Evolutionary conservation across 2,888 invertebrate genomes (phyloP), one percentile per base, ranked within the genome.

Genomic region (Tuta absoluta): DNA sequence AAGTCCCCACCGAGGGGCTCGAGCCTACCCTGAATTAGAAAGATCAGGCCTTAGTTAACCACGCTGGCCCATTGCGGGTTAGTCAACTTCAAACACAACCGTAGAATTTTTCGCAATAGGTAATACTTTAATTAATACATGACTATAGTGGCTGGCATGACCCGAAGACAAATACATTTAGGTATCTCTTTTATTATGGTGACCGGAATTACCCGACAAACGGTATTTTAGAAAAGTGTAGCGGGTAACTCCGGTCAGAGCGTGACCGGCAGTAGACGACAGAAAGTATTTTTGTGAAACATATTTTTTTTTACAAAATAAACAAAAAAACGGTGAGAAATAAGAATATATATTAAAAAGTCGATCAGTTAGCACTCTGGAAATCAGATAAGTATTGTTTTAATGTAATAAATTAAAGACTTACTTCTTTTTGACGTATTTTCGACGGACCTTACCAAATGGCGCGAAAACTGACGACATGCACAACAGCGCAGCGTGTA

Each of bases 251-350:
- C 49, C 49, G 49, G 49, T 49, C 49, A n/a, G n/a, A 49, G 21
- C 49, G 4, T 49, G 49, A 49, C 49, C 49, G 49, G 49, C 19
- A 49, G 19, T 49, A 49, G 45, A 14, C 45, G 45, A 45, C 45
- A 7, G 45, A 17, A 45, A n/a, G 45, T 45, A 45, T 17, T 45
- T 8, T 45, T 45, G 45, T 14, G n/a, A 45, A n/a, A n/a, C n/a
- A 45, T 45, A 45, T 14, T 12, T 45, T 45, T 45, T 45, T 45
- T 41, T 4, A 12, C n/a, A 45, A 17, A 45, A 45, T n/a, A 2
- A 45, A n/a, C 45, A 8, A n/a, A 45, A 45, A 8, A 45, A 45
- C 45, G 17, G 45, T 17, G 45, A 17, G 45, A 45, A 45, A 17
- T 45, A 7, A 45, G 45, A 45, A 45, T 45, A 45, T n/a, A 45